A percentile compares a stretch with the other conserved stretches of the same genome.
phyloP scores from a whole-genome alignment of 2,113 vertebrate species.

The Elachura formosa region DNA sequence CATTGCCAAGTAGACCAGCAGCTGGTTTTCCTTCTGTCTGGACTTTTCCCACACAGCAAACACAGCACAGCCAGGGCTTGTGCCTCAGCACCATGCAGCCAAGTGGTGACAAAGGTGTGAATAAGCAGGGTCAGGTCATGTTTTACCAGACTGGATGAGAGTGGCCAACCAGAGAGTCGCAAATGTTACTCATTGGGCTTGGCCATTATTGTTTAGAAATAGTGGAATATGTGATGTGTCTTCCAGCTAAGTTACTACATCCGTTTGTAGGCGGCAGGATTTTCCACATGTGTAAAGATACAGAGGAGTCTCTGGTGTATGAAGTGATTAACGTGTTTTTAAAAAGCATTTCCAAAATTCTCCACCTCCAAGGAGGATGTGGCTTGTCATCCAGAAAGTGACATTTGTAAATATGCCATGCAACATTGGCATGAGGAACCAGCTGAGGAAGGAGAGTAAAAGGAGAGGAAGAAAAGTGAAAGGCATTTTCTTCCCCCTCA shows the following conservation, averaged over 20 bases:
- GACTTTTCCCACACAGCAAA: neutral
- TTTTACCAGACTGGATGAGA: neutral
- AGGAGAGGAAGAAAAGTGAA: neutral
- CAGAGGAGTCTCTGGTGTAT: neutral
- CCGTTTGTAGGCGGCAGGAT: slow-evolving; percentile 12
- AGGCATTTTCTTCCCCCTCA: neutral
- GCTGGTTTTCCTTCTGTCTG: neutral
- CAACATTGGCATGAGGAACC: neutral
- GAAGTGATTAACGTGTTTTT: neutral
- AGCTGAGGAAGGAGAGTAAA: neutral
- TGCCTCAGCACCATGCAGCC: neutral
- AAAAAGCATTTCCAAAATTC: neutral
- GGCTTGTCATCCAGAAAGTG: neutral
- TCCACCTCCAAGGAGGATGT: neutral
- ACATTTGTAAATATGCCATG: neutral
- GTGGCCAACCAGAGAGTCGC: neutral
- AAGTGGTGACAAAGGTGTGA: slow-evolving; percentile 54
- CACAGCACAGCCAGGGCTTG: neutral
- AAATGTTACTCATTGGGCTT: slow-evolving; percentile 47
- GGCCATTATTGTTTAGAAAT: slow-evolving; percentile 23
- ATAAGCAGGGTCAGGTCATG: slow-evolving; percentile 16
- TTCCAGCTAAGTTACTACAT: neutral
- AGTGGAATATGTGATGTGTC: slow-evolving; percentile 29
- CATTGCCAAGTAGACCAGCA: neutral
- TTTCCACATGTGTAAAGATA: slow-evolving; percentile 3